Conservation (phyloP, 2,113 vertebrate species). For the Cairina moschata region DNA sequence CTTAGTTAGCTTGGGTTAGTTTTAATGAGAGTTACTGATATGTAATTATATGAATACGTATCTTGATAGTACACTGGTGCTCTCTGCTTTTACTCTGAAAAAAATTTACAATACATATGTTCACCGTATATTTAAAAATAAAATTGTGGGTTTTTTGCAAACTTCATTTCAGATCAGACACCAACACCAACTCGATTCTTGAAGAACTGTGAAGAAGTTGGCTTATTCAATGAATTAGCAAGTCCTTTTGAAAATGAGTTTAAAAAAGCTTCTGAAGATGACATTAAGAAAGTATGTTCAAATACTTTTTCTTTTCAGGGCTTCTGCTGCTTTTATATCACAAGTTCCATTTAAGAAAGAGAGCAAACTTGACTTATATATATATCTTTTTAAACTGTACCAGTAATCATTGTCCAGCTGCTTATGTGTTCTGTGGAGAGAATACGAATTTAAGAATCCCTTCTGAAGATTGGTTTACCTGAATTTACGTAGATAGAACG, state of each 20-base stretch:
- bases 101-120: accelerated
- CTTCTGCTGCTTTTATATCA: neutral
- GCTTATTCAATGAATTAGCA: constrained; percentile 96
- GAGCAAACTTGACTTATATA: neutral
- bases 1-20: neutral
- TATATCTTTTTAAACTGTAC: neutral
- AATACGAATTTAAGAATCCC: neutral
- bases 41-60: neutral
- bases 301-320: neutral
- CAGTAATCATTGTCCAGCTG: neutral
- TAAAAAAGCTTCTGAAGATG: constrained; percentile 96
- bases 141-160: neutral
- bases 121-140: neutral
- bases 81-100: neutral
- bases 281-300: constrained; percentile 93
- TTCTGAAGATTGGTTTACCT: neutral
- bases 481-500: neutral
- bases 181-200: constrained; percentile 97
- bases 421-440: neutral
- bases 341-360: neutral
- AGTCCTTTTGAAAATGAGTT: constrained; percentile 99
- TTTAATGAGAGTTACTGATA: neutral
- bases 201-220: constrained; percentile 99
- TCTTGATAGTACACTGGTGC: neutral
- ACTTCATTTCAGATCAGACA: constrained; percentile 91